Evolutionary conservation across 2,888 invertebrate genomes (phyloP), one percentile per base, ranked within the genome.

Genomic region (Barypeithes pellucidus): DNA sequence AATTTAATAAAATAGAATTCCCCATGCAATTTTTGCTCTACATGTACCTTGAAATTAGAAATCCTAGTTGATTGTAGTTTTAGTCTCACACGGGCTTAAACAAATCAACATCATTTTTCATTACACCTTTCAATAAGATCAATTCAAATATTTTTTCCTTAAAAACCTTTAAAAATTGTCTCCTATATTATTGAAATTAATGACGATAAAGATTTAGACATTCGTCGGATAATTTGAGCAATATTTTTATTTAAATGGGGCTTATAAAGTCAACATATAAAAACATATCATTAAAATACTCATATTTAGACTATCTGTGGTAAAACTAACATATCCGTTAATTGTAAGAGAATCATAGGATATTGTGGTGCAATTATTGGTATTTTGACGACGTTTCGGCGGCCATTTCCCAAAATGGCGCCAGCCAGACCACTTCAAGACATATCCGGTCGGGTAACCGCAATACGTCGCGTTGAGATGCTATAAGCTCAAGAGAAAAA

Each of bases 381-480:
- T 82, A 83, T 83, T 84, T 83, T 83, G 83, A 82, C 83, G 83
- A 82, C 81, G 81, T 84, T 84, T 82, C 80, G 81, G 82, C 81
- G 79, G 81, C 81, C 78, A 73, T 75, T 76, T 74, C 67, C 54
- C 61, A 59, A 72, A 72, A 77, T 78, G 80, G 81, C 78, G 79
- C 76, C 78, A 70, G 84, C 85, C 84, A 84, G 86, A 86, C 86
- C 86, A 86, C 86, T 86, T 86, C 86, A 79, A 86, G 84, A 86
- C 86, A 86, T 86, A 86, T 86, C 86, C 82, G 84, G 85, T 81
- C 79, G 78, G 72, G 81, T 76, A 76, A 79, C 77, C 82, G 82
- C 77, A 77, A 74, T 77, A 82, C 39, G 84, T 85, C 83, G 84
- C 84, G 84, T 84, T 83, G 79, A 81, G 82, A 84, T 84, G 86